phyloP scores from a whole-genome alignment of 2,797 vertebrate species.

The Eleutherodactylus coqui region DNA sequence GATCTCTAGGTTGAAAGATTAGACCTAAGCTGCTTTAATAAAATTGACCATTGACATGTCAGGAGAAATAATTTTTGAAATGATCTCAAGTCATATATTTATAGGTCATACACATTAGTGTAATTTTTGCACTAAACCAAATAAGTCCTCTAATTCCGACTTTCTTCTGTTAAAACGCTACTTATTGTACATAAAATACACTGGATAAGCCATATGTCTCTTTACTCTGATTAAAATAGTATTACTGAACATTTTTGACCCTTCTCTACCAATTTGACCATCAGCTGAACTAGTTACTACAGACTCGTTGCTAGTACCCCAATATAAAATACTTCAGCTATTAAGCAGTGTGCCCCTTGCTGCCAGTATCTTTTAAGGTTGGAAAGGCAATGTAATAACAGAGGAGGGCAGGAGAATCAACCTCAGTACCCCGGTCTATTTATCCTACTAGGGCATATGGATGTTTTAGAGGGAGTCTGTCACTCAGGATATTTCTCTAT shows the following conservation, averaged over 20 bases:
- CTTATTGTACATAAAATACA: not conserved
- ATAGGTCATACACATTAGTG: not conserved
- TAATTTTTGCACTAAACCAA: not conserved
- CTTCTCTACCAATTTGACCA: not conserved
- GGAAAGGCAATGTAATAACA: not conserved
- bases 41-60: not conserved
- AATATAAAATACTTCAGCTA: not conserved
- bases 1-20: not conserved
- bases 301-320: not conserved
- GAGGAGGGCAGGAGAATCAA: not conserved
- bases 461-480: too few relatives aligned
- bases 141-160: constrained; percentile 4
- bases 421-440: not conserved
- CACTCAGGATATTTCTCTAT: too few relatives aligned
- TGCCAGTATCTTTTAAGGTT: not conserved
- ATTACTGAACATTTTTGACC: not conserved
- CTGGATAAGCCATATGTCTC: not conserved
- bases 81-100: not conserved
- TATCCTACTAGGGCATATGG: too few relatives aligned
- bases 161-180: constrained; percentile 6
- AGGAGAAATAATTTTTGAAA: constrained; percentile 12
- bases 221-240: not conserved
- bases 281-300: not conserved
- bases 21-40: constrained; percentile 1
- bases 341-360: not conserved